Conservation (phyloP, 2,797 vertebrate species). For the Ciconia nigra region DNA sequence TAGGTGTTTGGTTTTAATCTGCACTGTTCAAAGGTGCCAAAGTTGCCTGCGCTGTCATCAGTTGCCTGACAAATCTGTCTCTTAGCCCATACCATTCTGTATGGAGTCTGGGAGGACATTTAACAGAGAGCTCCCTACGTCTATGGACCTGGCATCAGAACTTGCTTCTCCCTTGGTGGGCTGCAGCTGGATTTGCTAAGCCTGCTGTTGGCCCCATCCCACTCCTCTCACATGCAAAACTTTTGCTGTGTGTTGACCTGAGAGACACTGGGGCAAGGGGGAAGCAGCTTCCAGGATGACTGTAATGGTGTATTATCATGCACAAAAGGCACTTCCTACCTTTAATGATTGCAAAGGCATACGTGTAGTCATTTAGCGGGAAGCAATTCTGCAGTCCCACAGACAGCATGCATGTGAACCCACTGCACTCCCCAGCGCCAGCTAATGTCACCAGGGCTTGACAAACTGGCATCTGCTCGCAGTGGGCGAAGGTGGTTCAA, state of each 20-base stretch:
- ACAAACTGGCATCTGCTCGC: background rate
- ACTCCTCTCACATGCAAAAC: background rate
- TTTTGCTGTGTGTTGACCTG: background rate
- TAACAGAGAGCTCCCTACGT: background rate
- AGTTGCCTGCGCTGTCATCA: too few relatives aligned
- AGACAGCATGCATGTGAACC: background rate
- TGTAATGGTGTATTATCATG: background rate
- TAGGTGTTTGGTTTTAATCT: background rate
- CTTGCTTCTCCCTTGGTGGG: background rate
- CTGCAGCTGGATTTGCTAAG: background rate
- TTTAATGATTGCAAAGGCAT: background rate
- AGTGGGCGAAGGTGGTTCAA: background rate
- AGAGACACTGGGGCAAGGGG: background rate
- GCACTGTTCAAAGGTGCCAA: background rate
- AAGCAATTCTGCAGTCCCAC: background rate
- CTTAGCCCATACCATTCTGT: background rate
- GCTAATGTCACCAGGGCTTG: background rate
- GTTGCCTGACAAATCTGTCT: background rate
- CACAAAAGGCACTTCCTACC: background rate
- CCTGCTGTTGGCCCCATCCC: background rate
- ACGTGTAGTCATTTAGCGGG: rapidly evolving
- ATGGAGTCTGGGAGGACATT: background rate
- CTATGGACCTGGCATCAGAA: background rate
- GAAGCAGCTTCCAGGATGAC: background rate
- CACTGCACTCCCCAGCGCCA: background rate